A percentile compares a stretch with the other conserved stretches of the same genome.
Evolutionary conservation across 1,140 invertebrate species (phyloP).

Genomic region (Adelges cooleyi): DNA sequence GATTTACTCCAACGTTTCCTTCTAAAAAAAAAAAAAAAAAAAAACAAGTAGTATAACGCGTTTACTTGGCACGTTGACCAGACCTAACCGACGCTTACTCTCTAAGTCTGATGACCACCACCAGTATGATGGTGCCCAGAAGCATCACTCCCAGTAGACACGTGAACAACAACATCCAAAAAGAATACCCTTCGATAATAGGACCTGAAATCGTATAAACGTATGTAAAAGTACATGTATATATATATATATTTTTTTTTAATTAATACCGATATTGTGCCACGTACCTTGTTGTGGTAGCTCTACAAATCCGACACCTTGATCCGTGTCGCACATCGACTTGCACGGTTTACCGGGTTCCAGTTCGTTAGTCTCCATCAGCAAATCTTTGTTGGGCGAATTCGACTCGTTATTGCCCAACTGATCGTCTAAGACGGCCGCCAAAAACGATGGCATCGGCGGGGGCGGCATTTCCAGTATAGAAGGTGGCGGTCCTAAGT

Average conservation of each 20-base stretch:
- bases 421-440: slow-evolving; percentile 37
- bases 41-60: background rate
- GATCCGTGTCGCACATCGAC: slow-evolving; percentile 4
- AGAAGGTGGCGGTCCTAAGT: slow-evolving; percentile 64
- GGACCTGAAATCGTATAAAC: background rate
- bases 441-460: slow-evolving; percentile 58
- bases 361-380: slow-evolving; percentile 15
- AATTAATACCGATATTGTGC: too few species aligned
- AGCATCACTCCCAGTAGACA: slow-evolving; percentile 9
- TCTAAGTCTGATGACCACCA: background rate
- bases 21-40: background rate
- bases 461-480: slow-evolving; percentile 70
- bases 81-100: slow-evolving; percentile 15
- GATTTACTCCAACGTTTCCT: slow-evolving; percentile 20
- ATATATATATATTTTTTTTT: too few species aligned
- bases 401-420: slow-evolving; percentile 5
- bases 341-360: slow-evolving; percentile 21
- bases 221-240: too few species aligned
- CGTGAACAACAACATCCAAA: slow-evolving; percentile 13
- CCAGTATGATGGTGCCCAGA: background rate
- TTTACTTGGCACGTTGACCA: background rate
- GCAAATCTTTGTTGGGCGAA: background rate
- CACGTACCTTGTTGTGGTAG: slow-evolving; percentile 4
- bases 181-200: slow-evolving; percentile 8
- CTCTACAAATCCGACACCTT: slow-evolving; percentile 22